phyloP scores from a whole-genome alignment of 2,113 vertebrate genomes.

The Oryctolagus cuniculus region DNA sequence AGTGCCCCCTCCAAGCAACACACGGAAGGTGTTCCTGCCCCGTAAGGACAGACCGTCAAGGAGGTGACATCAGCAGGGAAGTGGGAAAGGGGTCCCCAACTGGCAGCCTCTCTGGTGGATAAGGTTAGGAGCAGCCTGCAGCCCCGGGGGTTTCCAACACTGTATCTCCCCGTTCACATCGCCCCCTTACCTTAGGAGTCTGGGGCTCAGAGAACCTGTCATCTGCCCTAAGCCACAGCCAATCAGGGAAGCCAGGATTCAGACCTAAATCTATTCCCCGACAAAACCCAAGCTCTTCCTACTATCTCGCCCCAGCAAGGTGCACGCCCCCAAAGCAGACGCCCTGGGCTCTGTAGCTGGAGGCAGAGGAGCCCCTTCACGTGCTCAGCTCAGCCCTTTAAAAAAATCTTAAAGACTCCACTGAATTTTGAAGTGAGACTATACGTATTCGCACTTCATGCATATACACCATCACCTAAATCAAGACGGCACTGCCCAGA shows the following conservation, averaged over 20 bases:
- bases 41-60: not conserved
- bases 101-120: not conserved
- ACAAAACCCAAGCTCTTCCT: not conserved
- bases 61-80: not conserved
- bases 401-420: not conserved
- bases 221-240: not conserved
- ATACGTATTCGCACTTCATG: too few species aligned
- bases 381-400: not conserved
- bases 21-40: not conserved
- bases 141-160: rapidly evolving
- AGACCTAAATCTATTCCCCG: not conserved
- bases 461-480: not conserved
- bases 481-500: not conserved
- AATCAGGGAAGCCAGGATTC: not conserved
- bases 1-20: rapidly evolving
- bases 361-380: not conserved
- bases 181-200: not conserved
- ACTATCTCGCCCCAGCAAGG: not conserved
- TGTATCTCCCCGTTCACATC: not conserved
- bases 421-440: not conserved
- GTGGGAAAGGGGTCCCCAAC: not conserved
- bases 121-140: not conserved
- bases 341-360: not conserved
- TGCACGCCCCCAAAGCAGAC: not conserved
- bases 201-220: not conserved